Evolutionary conservation across 2,113 vertebrate genomes (phyloP).

Genomic region (Monarcha castaneiventris): DNA sequence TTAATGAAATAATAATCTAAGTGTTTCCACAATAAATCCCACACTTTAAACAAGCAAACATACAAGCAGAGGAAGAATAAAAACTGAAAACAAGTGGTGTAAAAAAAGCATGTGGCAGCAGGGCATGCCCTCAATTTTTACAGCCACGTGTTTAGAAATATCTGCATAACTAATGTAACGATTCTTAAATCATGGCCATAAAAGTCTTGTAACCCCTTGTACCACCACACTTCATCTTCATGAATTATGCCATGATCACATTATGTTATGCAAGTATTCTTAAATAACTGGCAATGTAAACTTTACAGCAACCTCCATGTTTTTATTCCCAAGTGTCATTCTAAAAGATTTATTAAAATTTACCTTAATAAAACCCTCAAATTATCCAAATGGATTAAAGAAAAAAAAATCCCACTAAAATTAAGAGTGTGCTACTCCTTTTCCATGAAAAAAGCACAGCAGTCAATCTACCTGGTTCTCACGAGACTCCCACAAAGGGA

Average conservation of each 20-base stretch:
- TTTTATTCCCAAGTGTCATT: background rate
- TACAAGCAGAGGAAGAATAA: background rate
- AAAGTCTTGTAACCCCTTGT: background rate
- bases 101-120: slow-evolving; percentile 9
- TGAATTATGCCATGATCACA: background rate
- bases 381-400: background rate
- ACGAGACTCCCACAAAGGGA: background rate
- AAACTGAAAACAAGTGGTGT: slow-evolving; percentile 27
- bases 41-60: background rate
- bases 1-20: background rate
- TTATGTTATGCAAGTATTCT: background rate
- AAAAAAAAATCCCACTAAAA: background rate
- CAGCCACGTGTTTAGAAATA: slow-evolving; percentile 3
- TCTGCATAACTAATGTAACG: background rate
- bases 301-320: background rate
- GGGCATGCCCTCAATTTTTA: slow-evolving; percentile 19
- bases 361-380: background rate
- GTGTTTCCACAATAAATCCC: background rate
- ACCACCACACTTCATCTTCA: background rate
- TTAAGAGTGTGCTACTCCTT: background rate
- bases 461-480: background rate
- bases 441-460: background rate
- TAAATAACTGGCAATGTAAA: background rate
- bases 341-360: background rate
- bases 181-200: background rate